phyloP scores from a whole-genome alignment of 1,140 invertebrate genomes.

The Tyrophagus putrescentiae region DNA sequence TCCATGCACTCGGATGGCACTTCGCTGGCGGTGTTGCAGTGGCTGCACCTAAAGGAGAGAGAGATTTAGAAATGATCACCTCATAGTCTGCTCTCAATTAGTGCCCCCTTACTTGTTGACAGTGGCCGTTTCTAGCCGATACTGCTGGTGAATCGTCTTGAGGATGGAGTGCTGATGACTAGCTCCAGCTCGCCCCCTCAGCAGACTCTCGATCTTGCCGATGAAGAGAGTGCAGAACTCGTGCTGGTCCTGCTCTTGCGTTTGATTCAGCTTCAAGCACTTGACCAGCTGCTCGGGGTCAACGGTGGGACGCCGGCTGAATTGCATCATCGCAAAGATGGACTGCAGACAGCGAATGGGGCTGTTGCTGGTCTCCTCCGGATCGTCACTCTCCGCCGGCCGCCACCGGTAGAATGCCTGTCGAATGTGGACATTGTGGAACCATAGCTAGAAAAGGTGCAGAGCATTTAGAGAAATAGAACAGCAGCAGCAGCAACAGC shows the following conservation, averaged over 20 bases:
- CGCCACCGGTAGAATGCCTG: conserved; percentile 48
- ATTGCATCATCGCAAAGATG: conserved; percentile 50
- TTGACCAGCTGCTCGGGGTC: conserved; percentile 48
- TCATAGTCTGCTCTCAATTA: too few relatives aligned
- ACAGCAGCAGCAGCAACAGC: neutral
- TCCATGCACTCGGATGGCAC: conserved; percentile 49
- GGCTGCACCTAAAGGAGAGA: conserved; percentile 41
- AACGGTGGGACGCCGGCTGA: conserved; percentile 42
- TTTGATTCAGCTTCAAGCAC: conserved; percentile 47
- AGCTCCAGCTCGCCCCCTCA: conserved; percentile 37
- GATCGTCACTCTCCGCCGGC: conserved; percentile 36
- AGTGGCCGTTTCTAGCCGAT: conserved; percentile 48
- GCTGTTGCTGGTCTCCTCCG: neutral
- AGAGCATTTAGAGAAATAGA: neutral
- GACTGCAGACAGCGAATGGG: conserved; percentile 42
- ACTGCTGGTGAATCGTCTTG: conserved; percentile 44
- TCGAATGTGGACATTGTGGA: conserved; percentile 49
- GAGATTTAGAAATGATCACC: conserved; percentile 27
- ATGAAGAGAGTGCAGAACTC: conserved; percentile 55
- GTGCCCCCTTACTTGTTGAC: conserved; percentile 50
- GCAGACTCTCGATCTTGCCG: conserved; percentile 43
- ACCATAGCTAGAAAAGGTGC: conserved; percentile 41
- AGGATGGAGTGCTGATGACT: conserved; percentile 34
- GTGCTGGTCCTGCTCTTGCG: conserved; percentile 49
- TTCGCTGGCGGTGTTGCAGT: conserved; percentile 44